Evolutionary conservation across 1,140 invertebrate species (phyloP).

Genomic region (Caenorhabditis remanei): DNA sequence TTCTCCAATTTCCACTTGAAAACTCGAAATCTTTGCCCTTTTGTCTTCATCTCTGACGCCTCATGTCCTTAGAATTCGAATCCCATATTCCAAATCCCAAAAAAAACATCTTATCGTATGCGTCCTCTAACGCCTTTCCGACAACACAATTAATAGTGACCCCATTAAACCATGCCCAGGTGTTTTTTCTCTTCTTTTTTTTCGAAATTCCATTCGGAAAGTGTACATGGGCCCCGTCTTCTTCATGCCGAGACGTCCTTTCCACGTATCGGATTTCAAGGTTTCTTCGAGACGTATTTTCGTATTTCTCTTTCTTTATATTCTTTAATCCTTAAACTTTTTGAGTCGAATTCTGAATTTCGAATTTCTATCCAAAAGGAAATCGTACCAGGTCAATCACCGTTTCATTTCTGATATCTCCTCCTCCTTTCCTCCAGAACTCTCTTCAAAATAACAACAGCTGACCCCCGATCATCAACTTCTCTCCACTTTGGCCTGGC

Average conservation of each 20-base stretch:
- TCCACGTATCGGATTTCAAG: slow-evolving; percentile 47
- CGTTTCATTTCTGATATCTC: not conserved
- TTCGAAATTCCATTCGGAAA: not conserved
- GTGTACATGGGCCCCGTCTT: not conserved
- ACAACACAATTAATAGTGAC: slow-evolving; percentile 52
- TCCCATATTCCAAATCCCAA: not conserved
- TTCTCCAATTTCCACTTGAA: no score
- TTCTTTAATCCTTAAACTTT: not conserved
- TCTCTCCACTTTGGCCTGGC: not conserved
- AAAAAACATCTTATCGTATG: slow-evolving; percentile 37
- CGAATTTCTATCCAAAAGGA: not conserved
- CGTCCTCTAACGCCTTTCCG: not conserved
- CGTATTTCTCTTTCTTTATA: not conserved
- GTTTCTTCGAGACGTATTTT: slow-evolving; percentile 13
- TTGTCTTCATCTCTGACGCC: no score
- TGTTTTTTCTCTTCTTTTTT: slow-evolving; percentile 25
- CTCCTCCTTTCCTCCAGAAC: not conserved
- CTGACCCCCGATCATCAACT: slow-evolving; percentile 11
- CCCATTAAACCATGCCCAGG: slow-evolving; percentile 43
- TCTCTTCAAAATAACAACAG: slow-evolving; percentile 42
- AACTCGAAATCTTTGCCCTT: no score
- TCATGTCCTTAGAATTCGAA: no score
- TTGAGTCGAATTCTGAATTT: no score
- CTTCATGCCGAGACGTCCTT: not conserved
- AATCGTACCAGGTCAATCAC: not conserved